These are phyloP conservation scores for Mandrillus leucophaeus DNA, from an alignment of 2,113 vertebrate genomes.

Conservation along the genomic window DNA sequence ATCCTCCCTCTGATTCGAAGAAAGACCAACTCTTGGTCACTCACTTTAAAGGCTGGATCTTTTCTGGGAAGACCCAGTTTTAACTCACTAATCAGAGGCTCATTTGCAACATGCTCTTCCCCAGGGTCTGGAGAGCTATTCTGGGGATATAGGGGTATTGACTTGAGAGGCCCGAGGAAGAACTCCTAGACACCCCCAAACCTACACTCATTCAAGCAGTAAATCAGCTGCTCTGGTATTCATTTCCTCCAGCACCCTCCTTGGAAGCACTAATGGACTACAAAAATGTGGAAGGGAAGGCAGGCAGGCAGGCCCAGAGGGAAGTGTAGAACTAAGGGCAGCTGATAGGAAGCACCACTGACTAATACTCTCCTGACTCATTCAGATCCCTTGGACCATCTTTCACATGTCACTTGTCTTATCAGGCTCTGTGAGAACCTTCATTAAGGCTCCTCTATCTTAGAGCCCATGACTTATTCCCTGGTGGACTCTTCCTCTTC, in stretches of 20 bases:
- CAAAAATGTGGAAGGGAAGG: background rate
- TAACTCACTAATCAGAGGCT: background rate
- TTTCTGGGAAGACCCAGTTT: background rate
- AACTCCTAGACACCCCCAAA: background rate
- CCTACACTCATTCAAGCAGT: background rate
- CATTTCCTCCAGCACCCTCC: background rate
- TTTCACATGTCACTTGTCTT: conserved; percentile 31
- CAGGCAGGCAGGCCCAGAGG: background rate
- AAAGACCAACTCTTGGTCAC: background rate
- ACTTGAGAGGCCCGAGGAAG: background rate
- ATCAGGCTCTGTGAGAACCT: background rate
- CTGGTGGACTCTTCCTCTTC: background rate
- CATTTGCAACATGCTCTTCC: background rate
- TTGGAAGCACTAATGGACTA: background rate
- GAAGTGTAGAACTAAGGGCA: background rate
- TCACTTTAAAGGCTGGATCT: background rate
- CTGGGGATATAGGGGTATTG: background rate
- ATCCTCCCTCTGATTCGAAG: background rate
- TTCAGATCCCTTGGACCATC: background rate
- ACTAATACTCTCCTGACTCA: conserved; percentile 44
- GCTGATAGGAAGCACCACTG: background rate
- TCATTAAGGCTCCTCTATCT: background rate
- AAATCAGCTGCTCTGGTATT: background rate
- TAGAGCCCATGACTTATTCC: background rate
- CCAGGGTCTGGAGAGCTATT: background rate